Base-by-base conservation (phyloP, 1,140 invertebrate genomes). In the Neodiprion fabricii region DNA sequence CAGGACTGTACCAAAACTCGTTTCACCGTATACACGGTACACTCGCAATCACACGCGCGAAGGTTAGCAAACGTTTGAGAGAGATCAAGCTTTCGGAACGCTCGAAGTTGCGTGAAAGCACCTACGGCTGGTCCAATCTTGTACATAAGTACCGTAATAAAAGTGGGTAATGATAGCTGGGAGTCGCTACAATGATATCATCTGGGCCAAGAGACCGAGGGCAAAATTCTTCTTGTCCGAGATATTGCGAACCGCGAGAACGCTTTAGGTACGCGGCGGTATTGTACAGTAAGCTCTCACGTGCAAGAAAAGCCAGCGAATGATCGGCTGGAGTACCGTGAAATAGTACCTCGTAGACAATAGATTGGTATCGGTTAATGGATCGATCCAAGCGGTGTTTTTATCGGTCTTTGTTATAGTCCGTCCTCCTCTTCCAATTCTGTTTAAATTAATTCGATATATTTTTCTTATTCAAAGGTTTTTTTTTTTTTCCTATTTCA, bases 331-430 rank as follows among this genome's bases (percentile, higher is more conserved):
- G 9, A 61, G n/a, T 61, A 61, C 53, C 53, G 8, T 61, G n/a
- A 61, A 61, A 61, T 17, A 61, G 53, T 61, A 61, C 53, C 53
- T 61, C 53, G 53, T 61, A 61, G 53, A 61, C 53, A 61, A 61
- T 61, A 17, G 53, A 61, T 17, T 61, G n/a, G 11, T 17, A 61
- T 17, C 11, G 11, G 53, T 9, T 61, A 61, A 61, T 61, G 53
- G 53, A 61, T 61, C 53, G n/a, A 40, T 40, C 28, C 28, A 40
- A 40, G 28, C 28, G 28, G 1, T 40, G 28, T 40, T 40, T 40
- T 40, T 40, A 40, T 40, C 28, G 28, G 28, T 40, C 28, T 40
- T 40, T 40, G 28, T 40, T 40, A 40, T 40, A 5, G 28, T 40
- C 28, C 53, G 11, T 12, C 53, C 53, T 61, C 9, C 11, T 40